Percentiles rank a stretch among this genome's conserved stretches.
Conservation (phyloP, 2,113 vertebrate genomes). For the Hymenochirus boettgeri region DNA sequence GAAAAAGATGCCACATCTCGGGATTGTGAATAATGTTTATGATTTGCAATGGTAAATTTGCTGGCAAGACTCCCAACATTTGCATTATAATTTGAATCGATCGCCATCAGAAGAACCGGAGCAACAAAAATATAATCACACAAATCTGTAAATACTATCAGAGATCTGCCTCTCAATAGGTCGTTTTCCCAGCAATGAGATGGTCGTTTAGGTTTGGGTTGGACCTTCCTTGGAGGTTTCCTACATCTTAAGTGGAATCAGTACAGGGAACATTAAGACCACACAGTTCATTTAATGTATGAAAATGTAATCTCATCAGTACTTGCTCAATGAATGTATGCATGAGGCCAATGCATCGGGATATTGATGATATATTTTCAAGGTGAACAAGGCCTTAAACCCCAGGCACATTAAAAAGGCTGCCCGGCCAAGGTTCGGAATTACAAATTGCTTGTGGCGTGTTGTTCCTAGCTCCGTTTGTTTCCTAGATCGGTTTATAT, state of each 20-base stretch:
- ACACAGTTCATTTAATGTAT: constrained; percentile 46
- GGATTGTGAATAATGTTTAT: background rate
- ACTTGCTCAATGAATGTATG: constrained; percentile 44
- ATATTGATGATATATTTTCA: constrained; percentile 38
- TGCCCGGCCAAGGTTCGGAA: background rate
- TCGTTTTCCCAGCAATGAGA: too few relatives aligned
- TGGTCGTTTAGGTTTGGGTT: too few relatives aligned
- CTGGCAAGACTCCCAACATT: background rate
- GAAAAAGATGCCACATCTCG: background rate
- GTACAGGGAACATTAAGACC: constrained; percentile 38
- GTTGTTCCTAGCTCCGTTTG: background rate
- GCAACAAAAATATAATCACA: background rate
- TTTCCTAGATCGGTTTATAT: constrained; percentile 1
- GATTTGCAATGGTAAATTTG: background rate
- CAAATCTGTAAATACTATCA: background rate
- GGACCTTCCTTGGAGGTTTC: too few relatives aligned
- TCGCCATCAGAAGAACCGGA: background rate
- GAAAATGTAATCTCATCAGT: constrained; percentile 53
- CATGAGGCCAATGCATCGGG: constrained; percentile 22
- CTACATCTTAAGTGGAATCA: background rate
- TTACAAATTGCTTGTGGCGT: constrained; percentile 11
- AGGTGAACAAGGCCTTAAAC: constrained; percentile 42
- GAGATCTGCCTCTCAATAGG: background rate
- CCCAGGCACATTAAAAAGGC: constrained; percentile 41
- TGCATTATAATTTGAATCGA: background rate